phyloP scores from a whole-genome alignment of 2,888 invertebrate species.

The Aspidiotus rigidus region DNA sequence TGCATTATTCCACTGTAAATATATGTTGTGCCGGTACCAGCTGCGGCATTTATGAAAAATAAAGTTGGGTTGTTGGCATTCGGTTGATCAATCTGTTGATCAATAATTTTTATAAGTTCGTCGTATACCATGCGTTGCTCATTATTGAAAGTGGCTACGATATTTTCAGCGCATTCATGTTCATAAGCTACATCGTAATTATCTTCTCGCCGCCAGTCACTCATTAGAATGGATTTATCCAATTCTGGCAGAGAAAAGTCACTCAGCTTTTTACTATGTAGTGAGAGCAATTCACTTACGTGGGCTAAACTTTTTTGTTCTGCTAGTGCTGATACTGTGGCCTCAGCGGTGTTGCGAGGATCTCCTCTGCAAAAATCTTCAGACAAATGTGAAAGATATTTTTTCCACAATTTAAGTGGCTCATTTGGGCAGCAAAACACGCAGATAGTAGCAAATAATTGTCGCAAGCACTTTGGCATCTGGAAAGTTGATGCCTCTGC shows the following conservation, averaged over 20 bases:
- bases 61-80: background rate
- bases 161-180: background rate
- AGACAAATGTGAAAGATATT: background rate
- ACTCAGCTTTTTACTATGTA: background rate
- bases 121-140: background rate
- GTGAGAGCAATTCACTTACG: background rate
- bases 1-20: background rate
- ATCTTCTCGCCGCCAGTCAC: background rate
- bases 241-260: background rate
- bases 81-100: background rate
- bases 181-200: background rate
- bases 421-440: background rate
- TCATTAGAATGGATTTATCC: background rate
- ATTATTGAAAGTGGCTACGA: background rate
- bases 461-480: background rate
- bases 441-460: background rate
- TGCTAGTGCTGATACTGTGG: background rate
- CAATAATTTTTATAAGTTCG: background rate
- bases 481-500: background rate
- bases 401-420: background rate
- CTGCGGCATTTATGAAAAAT: background rate
- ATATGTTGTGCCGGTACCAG: background rate
- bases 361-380: background rate
- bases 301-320: background rate
- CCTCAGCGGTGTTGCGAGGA: no score